Base-by-base conservation (phyloP, 1,140 invertebrate species). In the Zaprionus camerounensis region DNA sequence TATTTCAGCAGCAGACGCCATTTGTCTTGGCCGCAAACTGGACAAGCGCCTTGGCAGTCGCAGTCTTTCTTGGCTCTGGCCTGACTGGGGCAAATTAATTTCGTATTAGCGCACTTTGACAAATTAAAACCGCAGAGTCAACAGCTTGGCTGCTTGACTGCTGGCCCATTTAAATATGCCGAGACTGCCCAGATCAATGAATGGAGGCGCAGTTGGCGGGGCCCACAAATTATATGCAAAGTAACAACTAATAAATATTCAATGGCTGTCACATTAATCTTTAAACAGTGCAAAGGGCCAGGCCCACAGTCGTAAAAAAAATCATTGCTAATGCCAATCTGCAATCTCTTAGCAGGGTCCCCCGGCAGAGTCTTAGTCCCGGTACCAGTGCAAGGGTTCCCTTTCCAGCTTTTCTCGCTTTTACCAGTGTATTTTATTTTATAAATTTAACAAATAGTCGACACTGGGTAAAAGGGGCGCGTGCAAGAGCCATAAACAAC, bases 171-270 rank as follows among this genome's bases (percentile, higher is more conserved):
- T 74, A 86, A 86, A 85, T 85, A 74, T 68, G 71, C 68, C 17
- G 5, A 51, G 70, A 46, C 38, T 36, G 58, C 41, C 26, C 82
- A 80, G 83, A 87, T 87, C 83, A 88, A 87, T 88, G 84, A n/a
- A 7, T 3, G 28, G 28, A 9, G 28, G 1, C 28, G 73, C 80
- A 56, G 73, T 73, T 77, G 61, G 73, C 66, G 38, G n/a, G 74
- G 64, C 61, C 77, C 84, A 87, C 84, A 87, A 87, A 90, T 87
- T 88, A 87, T 87, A 87, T 87, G 84, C 84, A 87, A 87, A 87
- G 81, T 84, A 87, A 88, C 84, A 87, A 87, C 84, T 87, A 87
- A 87, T 87, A 87, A 87, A 87, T 87, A 87, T 87, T 87, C 84
- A 87, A 87, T 87, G 84, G 63, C 85, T 90, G 84, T 87, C 84